Evolutionary conservation across 2,888 invertebrate genomes (phyloP), one percentile per base, ranked within the genome.

Genomic region (Agrotis exclamationis): DNA sequence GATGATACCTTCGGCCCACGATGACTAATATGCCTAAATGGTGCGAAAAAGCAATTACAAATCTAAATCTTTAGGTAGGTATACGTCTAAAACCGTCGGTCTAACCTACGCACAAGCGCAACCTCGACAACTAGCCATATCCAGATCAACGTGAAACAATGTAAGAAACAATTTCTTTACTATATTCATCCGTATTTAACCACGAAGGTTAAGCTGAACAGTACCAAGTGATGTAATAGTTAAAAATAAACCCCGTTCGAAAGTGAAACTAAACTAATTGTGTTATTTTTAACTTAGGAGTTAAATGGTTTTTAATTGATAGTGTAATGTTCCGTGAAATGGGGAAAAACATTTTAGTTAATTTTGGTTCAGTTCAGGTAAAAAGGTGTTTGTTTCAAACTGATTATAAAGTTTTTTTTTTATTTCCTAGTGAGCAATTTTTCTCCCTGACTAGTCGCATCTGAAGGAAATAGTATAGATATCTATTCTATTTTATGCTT

Each of bases 291-390:
- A 83, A 84, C 76, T 85, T 82, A 57, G 24, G 14, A 62, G 53
- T 54, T 80, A 88, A 92, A 93, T 90, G 85, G 86, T 76, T 87
- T 90, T 93, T 91, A 93, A 94, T 93, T 91, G 88, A 87, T 85
- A 88, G 58, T 53, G 44, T 74, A 75, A 75, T 79, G 84, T 71
- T 80, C 87, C 91, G 90, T 92, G 92, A 91, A 92, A 92, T 91
- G 83, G 85, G 83, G 84, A 88, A 88, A 88, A 88, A 82, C 47
- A 84, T 80, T 76, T 77, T 76, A 79, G 80, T 75, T 63, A 66
- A 75, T 80, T 4, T 47, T 77, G 58, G 77, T 86, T 82, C 77
- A 78, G 64, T 63, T 60, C 24, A 50, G 33, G 13, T 5, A 50
- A 11, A 14, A 33, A 48, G 33, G 33, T 39, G 39, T 39, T 39